Conservation (phyloP, 2,797 vertebrate species). For the Linurgus olivaceus region DNA sequence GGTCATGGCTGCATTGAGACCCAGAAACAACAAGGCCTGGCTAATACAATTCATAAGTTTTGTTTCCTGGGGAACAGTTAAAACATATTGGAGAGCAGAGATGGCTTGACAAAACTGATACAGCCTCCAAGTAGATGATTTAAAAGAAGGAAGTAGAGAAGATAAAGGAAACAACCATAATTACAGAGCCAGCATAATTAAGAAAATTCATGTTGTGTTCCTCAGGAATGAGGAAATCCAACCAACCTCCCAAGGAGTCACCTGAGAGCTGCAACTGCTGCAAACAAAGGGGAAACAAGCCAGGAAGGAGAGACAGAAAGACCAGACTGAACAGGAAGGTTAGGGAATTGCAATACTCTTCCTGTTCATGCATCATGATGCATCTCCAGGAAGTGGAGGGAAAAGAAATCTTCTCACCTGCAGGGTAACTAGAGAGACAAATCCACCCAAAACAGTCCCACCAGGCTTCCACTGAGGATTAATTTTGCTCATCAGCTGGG, state of each 20-base stretch:
- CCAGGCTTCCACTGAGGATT: background rate
- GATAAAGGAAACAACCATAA: background rate
- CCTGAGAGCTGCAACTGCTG: background rate
- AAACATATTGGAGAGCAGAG: background rate
- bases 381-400: background rate
- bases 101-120: background rate
- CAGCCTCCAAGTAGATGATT: background rate
- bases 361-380: background rate
- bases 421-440: background rate
- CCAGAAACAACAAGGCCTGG: background rate
- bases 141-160: background rate
- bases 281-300: background rate
- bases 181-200: background rate
- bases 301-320: background rate
- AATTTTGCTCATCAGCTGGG: background rate
- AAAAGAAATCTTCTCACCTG: constrained; percentile 14
- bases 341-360: background rate
- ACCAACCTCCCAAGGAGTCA: background rate
- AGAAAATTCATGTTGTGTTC: background rate
- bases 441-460: background rate
- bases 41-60: background rate
- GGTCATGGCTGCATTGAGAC: accelerated
- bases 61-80: background rate
- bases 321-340: background rate
- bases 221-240: background rate